Conservation (phyloP, 2,797 vertebrate species). For the Alauda arvensis region DNA sequence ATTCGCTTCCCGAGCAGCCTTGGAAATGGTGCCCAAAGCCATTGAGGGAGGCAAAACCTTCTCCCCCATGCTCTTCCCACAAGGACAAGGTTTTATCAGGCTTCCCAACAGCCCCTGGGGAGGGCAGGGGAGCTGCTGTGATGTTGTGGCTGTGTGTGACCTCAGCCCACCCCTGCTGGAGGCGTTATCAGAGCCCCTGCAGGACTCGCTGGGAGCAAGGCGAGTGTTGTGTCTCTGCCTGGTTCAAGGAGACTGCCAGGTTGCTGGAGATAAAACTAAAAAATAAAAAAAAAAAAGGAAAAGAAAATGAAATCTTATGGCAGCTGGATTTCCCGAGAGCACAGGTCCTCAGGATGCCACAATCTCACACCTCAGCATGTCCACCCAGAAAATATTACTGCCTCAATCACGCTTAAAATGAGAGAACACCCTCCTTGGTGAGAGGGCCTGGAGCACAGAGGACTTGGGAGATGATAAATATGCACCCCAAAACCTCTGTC, state of each 20-base stretch:
- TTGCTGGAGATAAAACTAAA: not conserved
- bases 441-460: not conserved
- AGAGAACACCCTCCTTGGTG: accelerated
- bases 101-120: not conserved
- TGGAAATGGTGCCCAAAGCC: not conserved
- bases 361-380: accelerated
- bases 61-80: accelerated
- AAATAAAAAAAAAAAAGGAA: not conserved
- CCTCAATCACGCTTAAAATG: not conserved
- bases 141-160: not conserved
- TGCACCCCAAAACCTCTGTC: too few relatives aligned
- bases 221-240: not conserved
- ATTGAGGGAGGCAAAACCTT: not conserved
- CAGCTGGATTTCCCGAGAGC: not conserved
- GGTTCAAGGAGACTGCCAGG: not conserved
- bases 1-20: not conserved
- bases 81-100: not conserved
- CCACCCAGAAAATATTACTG: not conserved
- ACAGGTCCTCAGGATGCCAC: accelerated
- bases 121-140: not conserved
- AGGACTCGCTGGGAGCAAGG: not conserved
- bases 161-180: not conserved
- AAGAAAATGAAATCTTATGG: not conserved
- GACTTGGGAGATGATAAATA: accelerated
- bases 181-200: not conserved